Percentiles rank a stretch among this genome's conserved stretches.
Evolutionary conservation across 2,797 vertebrate genomes (phyloP).

Genomic region (Leptodactylus fallax): DNA sequence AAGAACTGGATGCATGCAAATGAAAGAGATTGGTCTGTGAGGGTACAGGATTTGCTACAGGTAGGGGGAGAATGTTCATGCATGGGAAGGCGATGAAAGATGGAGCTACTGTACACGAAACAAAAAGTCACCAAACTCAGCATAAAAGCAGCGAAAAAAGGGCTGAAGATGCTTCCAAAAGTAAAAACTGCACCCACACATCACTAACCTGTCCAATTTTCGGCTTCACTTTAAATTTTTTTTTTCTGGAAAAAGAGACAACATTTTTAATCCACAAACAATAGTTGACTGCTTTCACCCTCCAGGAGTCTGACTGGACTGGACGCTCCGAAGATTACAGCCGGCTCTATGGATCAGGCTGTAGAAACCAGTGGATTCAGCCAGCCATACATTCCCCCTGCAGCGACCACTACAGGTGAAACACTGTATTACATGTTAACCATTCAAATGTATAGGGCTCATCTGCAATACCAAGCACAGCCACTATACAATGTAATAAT

Average conservation of each 20-base stretch:
- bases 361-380: too few relatives aligned
- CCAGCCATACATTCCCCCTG: too few relatives aligned
- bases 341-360: too few relatives aligned
- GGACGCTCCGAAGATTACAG: too few relatives aligned
- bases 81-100: not conserved
- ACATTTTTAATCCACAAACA: not conserved
- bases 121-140: not conserved
- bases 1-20: not conserved
- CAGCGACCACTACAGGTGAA: too few relatives aligned
- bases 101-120: not conserved
- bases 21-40: not conserved
- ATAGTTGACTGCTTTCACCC: not conserved
- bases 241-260: slow-evolving; percentile 32
- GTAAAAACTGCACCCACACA: not conserved
- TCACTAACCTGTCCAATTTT: slow-evolving; percentile 22
- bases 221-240: slow-evolving; percentile 23
- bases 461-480: too few relatives aligned
- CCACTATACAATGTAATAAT: too few relatives aligned
- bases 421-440: too few relatives aligned
- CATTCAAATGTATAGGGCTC: too few relatives aligned
- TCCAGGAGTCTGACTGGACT: too few relatives aligned
- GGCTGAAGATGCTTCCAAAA: not conserved
- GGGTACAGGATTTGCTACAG: not conserved
- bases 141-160: not conserved
- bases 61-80: not conserved